Percentiles rank a stretch among this genome's conserved stretches.
These are phyloP conservation scores for Panthera leo DNA, from an alignment of 2,113 vertebrate species.

Conservation along the genomic window DNA sequence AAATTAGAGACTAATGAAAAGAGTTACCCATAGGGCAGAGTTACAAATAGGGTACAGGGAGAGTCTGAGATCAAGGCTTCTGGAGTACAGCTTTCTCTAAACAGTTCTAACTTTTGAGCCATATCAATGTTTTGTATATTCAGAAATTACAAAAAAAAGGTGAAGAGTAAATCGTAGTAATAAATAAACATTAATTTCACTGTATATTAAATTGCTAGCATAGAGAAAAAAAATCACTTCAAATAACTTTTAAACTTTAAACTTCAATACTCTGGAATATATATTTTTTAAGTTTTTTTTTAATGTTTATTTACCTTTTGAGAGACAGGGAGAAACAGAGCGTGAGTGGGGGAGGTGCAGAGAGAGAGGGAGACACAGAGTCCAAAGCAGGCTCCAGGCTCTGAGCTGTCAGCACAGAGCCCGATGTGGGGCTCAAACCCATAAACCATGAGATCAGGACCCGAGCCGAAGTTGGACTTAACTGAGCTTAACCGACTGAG, in stretches of 20 bases:
- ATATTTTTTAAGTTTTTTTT: background rate
- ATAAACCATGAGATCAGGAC: too few species aligned
- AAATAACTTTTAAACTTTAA: background rate
- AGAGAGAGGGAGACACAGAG: too few species aligned
- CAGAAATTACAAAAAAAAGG: background rate
- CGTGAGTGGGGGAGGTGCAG: too few species aligned
- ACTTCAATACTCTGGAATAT: background rate
- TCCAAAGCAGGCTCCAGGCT: too few species aligned
- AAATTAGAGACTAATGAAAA: background rate
- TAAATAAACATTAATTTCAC: background rate
- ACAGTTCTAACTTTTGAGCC: background rate
- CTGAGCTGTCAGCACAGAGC: too few species aligned
- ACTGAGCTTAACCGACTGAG: too few species aligned
- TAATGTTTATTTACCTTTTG: too few species aligned
- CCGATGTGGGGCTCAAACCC: too few species aligned
- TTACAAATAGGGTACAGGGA: background rate
- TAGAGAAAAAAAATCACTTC: background rate
- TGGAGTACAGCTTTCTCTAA: background rate
- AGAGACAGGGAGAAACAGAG: too few species aligned
- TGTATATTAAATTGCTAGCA: background rate
- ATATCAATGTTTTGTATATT: background rate
- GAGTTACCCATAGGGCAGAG: background rate
- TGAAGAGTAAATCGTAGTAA: background rate
- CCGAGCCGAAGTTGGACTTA: too few species aligned
- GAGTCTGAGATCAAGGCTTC: background rate